Conservation (phyloP, 2,113 vertebrate species). For the Laticauda laticaudata region DNA sequence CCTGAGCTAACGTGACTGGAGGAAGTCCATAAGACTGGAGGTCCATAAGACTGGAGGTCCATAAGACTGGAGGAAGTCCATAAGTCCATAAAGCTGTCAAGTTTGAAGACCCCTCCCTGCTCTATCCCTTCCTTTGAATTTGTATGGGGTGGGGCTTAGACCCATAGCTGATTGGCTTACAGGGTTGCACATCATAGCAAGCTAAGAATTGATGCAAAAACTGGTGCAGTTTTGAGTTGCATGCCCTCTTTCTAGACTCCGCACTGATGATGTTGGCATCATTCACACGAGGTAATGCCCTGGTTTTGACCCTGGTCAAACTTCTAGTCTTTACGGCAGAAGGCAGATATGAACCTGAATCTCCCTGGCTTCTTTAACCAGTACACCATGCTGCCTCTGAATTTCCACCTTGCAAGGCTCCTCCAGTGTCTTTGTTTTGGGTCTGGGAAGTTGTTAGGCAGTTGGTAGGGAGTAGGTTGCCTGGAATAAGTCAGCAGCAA, state of each 20-base stretch:
- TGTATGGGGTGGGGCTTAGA: not conserved
- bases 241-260: not conserved
- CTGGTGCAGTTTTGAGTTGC: not conserved
- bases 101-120: too few species aligned
- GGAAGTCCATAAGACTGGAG: too few species aligned
- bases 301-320: not conserved
- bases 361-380: not conserved
- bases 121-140: not conserved
- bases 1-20: too few species aligned
- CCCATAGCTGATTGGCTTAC: not conserved
- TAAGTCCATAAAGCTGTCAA: too few species aligned
- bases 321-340: not conserved
- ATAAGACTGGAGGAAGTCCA: too few species aligned
- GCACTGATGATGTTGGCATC: not conserved
- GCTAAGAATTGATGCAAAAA: not conserved
- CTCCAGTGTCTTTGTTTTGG: not conserved
- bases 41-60: too few species aligned
- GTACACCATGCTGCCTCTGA: not conserved
- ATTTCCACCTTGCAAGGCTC: not conserved
- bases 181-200: not conserved
- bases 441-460: not conserved
- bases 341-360: not conserved
- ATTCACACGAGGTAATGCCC: not conserved
- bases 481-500: too few species aligned
- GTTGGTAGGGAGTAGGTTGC: not conserved